phyloP scores from a whole-genome alignment of 1,140 invertebrate genomes.

The Chymomyza costata region DNA sequence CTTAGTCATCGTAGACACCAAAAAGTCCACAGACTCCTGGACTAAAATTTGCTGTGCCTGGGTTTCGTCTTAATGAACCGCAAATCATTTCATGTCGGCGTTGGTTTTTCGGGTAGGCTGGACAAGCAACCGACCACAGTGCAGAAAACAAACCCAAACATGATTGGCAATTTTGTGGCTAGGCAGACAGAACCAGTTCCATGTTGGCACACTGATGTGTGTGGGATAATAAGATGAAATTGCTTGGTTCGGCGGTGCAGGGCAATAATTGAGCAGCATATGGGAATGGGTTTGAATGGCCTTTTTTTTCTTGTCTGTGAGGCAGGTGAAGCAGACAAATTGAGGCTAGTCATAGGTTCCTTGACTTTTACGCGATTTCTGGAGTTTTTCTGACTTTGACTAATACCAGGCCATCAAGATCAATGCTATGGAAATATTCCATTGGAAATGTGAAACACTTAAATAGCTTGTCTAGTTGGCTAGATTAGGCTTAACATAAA shows the following conservation, averaged over 20 bases:
- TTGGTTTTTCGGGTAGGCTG: slow-evolving; percentile 32
- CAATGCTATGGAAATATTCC: no score
- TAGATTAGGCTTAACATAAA: no score
- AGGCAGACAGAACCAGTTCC: slow-evolving; percentile 36
- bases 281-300: no score
- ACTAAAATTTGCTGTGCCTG: slow-evolving; percentile 30
- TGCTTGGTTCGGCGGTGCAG: slow-evolving; percentile 35
- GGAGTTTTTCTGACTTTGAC: no score
- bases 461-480: no score
- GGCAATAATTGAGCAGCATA: slow-evolving; percentile 47
- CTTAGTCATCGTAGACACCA: slow-evolving; percentile 52
- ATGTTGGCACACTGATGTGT: slow-evolving; percentile 26
- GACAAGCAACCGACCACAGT: slow-evolving; percentile 11
- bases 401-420: no score
- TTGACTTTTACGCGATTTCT: no score
- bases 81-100: slow-evolving; percentile 64
- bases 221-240: slow-evolving; percentile 63
- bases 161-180: slow-evolving; percentile 33
- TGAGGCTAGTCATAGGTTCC: no score
- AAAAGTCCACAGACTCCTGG: background rate
- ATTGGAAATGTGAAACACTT: no score
- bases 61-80: slow-evolving; percentile 60
- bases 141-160: slow-evolving; percentile 12
- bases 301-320: no score
- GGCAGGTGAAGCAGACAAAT: no score